Base-by-base conservation (phyloP, 2,888 invertebrate species). In the Eumacrocentrus americanus region DNA sequence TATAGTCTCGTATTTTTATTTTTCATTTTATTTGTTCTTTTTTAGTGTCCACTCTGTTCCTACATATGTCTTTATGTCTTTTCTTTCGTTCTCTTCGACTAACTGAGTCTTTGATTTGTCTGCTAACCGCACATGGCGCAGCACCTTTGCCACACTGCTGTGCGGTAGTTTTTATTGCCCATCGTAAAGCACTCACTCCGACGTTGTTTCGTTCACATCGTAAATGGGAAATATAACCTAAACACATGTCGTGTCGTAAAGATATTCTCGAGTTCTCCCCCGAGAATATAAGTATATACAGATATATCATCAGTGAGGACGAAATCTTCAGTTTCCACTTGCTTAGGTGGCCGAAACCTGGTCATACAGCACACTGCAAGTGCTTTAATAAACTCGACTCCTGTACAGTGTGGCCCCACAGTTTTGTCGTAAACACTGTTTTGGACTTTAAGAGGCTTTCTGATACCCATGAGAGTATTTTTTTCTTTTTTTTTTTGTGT, bases 181-280 rank as follows among this genome's bases (percentile, higher is more conserved):
- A 20, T 44, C 55, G 42, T 60, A 60, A 60, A 60, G 23, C 42
- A 38, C 34, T 53, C 29, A 14, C 52, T 23, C 23, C 34, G 34
- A 25, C 48, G 14, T 44, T 51, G 37, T 50, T 54, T 51, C 29
- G 22, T 50, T 60, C 25, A 60, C 14, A 37, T 51, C 55, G 55
- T 60, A 55, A 56, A 55, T 60, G 55, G 55, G 50, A 60, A 56
- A 56, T 60, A 60, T 50, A 60, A 35, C 42, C 18, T 23, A 29
- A 60, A 60, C 60, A 60, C 50, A 50, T 60, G 55, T 56, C 22
- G 51, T 25, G 37, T 60, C 60, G 42, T 60, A 55, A 51, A 55
- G 42, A 51, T 55, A 51, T 56, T 55, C 51, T 42, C 23, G 18
- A 37, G 35, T 44, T 42, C 16, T 34, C 18, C n/a, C 16, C 9